phyloP scores from a whole-genome alignment of 2,113 vertebrate genomes.

The Oreocharis arfaki region DNA sequence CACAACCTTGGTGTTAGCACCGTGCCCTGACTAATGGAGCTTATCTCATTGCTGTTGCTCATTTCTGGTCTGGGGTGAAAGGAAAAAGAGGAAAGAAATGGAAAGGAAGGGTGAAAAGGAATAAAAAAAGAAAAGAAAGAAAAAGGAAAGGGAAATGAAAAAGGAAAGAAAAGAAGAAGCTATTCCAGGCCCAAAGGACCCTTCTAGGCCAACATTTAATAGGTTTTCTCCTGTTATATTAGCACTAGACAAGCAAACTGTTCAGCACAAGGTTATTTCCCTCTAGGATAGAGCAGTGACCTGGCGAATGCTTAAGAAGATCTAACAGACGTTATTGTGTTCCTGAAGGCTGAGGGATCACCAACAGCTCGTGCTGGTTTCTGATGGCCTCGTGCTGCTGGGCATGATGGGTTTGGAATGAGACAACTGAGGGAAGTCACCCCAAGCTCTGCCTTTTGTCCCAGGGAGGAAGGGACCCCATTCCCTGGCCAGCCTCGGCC shows the following conservation, averaged over 20 bases:
- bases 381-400: slow-evolving; percentile 25
- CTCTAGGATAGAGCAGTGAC: not conserved
- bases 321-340: slow-evolving; percentile 59
- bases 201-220: not conserved
- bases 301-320: not conserved
- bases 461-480: not conserved
- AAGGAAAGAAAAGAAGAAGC: not conserved
- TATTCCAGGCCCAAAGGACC: not conserved
- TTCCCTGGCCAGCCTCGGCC: not conserved
- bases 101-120: not conserved
- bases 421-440: not conserved
- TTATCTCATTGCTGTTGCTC: not conserved
- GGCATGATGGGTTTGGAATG: not conserved
- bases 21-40: not conserved
- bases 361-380: not conserved
- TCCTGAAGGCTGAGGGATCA: slow-evolving; percentile 35
- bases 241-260: not conserved
- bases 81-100: not conserved
- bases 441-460: not conserved
- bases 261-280: slow-evolving; percentile 10
- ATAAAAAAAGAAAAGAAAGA: no score
- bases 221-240: slow-evolving; percentile 35
- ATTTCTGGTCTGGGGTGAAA: not conserved
- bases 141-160: not conserved
- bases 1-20: not conserved